Evolutionary conservation across 23 tunicate species (phyloP), one percentile per base, ranked within the genome.

Genomic region (Clavelina lepadiformis): DNA sequence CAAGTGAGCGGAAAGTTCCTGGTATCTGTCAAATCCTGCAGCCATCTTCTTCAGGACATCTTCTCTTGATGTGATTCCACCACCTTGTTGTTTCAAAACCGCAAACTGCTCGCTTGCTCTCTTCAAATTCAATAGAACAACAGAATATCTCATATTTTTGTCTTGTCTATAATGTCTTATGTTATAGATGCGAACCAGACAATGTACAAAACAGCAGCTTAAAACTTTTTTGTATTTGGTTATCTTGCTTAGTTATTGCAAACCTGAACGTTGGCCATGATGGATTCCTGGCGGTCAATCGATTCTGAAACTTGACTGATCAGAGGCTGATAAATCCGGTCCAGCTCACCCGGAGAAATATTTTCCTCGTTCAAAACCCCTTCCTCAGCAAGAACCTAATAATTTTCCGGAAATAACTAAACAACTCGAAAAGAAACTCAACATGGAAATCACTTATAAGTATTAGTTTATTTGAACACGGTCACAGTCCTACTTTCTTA

Each of bases 211-310:
- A n/a, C n/a, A n/a, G n/a, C n/a, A n/a, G n/a, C n/a, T n/a, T n/a
- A n/a, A n/a, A n/a, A n/a, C n/a, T n/a, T n/a, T n/a, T n/a, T n/a
- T n/a, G n/a, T n/a, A n/a, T n/a, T n/a, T n/a, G n/a, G n/a, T n/a
- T n/a, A n/a, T n/a, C n/a, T n/a, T n/a, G n/a, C n/a, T n/a, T n/a
- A n/a, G n/a, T n/a, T n/a, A n/a, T n/a, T n/a, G n/a, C n/a, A n/a
- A n/a, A 80, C 96, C 81, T 89, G 92, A 4, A 93, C 56, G 57
- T 93, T 93, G 21, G 98, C 98, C 3, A 85, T 88, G 4, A 93
- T n/a, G 3, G 94, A 84, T 44, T 84, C 94, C 47, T 93, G 98
- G 34, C 82, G 54, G 30, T 62, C 96, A 31, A 55, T 53, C 13
- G 94, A 75, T 25, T 79, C 98, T 0, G 63, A 56, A 5, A 79